These are phyloP conservation scores for Ophion slaviceki DNA, from an alignment of 2,888 invertebrate species.

Conservation along the genomic window DNA sequence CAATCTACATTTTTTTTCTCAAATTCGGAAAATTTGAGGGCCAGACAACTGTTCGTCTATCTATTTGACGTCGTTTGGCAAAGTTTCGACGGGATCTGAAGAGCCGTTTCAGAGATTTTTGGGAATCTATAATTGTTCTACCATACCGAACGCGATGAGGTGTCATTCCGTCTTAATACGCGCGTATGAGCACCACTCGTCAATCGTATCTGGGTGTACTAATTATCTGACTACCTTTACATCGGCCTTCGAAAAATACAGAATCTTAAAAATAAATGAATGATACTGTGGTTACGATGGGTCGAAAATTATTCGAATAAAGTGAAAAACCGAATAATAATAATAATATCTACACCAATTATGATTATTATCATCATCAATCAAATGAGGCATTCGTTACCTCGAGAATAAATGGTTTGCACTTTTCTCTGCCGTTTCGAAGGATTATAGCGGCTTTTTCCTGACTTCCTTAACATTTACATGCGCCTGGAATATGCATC, in stretches of 20 bases:
- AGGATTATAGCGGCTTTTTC: conserved; percentile 10
- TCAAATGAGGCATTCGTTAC: neutral
- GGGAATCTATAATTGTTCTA: no score
- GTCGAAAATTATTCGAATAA: neutral
- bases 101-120: no score
- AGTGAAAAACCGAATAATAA: neutral
- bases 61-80: no score
- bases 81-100: no score
- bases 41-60: no score
- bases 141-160: no score
- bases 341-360: neutral
- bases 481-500: conserved; percentile 20
- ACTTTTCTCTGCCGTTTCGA: neutral
- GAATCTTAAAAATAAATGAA: neutral
- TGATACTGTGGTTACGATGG: neutral
- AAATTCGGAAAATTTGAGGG: no score
- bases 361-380: neutral
- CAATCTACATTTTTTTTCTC: no score
- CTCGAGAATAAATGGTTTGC: neutral
- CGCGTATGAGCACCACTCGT: no score
- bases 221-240: conserved; percentile 10
- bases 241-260: no score
- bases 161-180: no score
- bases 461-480: conserved; percentile 16
- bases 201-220: neutral